These are phyloP conservation scores for Neogobius melanostomus DNA, from an alignment of 2,113 vertebrate genomes.

Conservation along the genomic window DNA sequence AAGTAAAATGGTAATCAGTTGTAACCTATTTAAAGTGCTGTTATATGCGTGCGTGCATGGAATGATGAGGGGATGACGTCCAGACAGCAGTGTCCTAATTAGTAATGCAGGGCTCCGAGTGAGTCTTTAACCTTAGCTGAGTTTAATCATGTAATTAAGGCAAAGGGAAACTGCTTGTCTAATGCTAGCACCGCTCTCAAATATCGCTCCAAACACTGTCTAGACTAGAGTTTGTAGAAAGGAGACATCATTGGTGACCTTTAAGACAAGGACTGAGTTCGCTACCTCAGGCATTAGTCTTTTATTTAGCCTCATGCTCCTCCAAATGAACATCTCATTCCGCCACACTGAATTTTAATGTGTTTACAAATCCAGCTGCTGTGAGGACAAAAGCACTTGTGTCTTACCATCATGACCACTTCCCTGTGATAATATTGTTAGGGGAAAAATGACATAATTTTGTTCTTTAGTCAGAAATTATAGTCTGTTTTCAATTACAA, in stretches of 20 bases:
- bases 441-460: too few species aligned
- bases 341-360: slow-evolving; percentile 9
- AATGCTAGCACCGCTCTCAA: slow-evolving; percentile 17
- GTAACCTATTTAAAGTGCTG: slow-evolving; percentile 43
- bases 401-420: background rate
- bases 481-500: too few species aligned
- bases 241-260: slow-evolving; percentile 61
- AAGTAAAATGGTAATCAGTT: slow-evolving; percentile 45
- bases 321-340: slow-evolving; percentile 45
- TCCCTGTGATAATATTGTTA: too few species aligned
- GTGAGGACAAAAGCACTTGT: background rate
- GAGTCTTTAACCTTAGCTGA: slow-evolving; percentile 63
- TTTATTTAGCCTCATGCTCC: slow-evolving; percentile 36
- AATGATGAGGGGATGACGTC: slow-evolving; percentile 31
- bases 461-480: too few species aligned
- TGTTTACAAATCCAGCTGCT: background rate
- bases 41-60: slow-evolving; percentile 16
- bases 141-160: slow-evolving; percentile 67
- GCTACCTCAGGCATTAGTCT: slow-evolving; percentile 37
- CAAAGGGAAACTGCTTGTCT: slow-evolving; percentile 31
- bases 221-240: slow-evolving; percentile 45
- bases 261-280: slow-evolving; percentile 50
- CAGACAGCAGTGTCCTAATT: slow-evolving; percentile 55
- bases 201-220: slow-evolving; percentile 38
- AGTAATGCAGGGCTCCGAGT: slow-evolving; percentile 52